These are phyloP conservation scores for Stomatorhinus ivindoensis DNA, from an alignment of 2,113 vertebrate genomes.

Conservation along the genomic window DNA sequence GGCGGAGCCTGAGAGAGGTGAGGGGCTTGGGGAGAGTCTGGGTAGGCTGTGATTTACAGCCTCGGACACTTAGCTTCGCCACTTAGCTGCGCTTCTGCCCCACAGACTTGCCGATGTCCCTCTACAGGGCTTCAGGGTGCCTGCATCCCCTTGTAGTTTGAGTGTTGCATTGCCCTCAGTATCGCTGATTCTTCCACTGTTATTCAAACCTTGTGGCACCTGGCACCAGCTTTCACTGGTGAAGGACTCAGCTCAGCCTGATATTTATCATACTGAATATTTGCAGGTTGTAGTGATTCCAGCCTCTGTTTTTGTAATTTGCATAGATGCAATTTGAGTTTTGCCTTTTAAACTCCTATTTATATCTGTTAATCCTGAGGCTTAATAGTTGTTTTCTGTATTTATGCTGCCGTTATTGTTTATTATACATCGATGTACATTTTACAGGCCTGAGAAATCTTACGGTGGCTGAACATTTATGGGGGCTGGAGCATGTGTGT, in stretches of 20 bases:
- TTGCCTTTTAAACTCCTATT: neutral
- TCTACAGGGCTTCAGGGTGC: neutral
- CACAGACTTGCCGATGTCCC: neutral
- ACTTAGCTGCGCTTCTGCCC: neutral
- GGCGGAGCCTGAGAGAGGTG: slow-evolving; percentile 64
- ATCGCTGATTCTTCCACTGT: neutral
- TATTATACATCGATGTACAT: neutral
- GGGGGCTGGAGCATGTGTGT: neutral
- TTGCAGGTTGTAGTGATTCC: neutral
- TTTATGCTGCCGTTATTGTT: neutral
- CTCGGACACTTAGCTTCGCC: slow-evolving; percentile 44
- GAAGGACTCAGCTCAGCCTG: neutral
- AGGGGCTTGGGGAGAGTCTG: slow-evolving; percentile 54
- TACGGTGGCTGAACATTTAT: neutral
- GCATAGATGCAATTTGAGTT: neutral
- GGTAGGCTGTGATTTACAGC: slow-evolving; percentile 50
- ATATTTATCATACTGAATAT: neutral
- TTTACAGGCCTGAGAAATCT: neutral
- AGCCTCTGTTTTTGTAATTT: neutral
- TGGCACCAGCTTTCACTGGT: neutral
- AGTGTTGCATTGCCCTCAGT: neutral
- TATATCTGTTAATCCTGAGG: neutral
- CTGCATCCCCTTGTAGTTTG: neutral
- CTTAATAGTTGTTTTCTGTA: neutral
- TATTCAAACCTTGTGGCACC: neutral